Conservation (phyloP, 2,888 invertebrate genomes). For the Lamproptera curius region DNA sequence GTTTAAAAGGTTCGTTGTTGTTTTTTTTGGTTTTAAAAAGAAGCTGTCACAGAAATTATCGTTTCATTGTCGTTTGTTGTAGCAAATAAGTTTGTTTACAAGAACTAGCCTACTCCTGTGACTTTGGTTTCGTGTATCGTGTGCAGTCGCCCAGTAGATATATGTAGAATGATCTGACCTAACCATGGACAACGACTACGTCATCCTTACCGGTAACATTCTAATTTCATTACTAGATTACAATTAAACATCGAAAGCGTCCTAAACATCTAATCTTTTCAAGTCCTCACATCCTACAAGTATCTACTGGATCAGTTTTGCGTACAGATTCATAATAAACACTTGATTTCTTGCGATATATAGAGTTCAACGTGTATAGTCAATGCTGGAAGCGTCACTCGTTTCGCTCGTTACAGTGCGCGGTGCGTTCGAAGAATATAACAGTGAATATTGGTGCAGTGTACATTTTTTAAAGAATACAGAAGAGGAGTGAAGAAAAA, state of each 20-base stretch:
- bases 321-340: slow-evolving; percentile 22
- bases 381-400: too few species aligned
- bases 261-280: slow-evolving; percentile 29
- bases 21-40: too few species aligned
- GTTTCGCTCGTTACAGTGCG: too few species aligned
- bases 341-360: too few species aligned
- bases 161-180: slow-evolving; percentile 28
- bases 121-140: slow-evolving; percentile 29
- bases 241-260: slow-evolving; percentile 38
- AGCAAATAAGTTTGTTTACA: slow-evolving; percentile 6
- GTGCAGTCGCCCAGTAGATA: slow-evolving; percentile 28
- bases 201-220: slow-evolving; percentile 27
- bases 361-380: too few species aligned
- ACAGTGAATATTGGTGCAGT: slow-evolving; percentile 36
- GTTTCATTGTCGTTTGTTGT: too few species aligned
- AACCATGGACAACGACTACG: slow-evolving; percentile 32
- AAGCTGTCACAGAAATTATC: too few species aligned
- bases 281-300: slow-evolving; percentile 30
- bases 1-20: slow-evolving; percentile 54
- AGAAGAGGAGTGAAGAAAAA: slow-evolving; percentile 4
- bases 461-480: slow-evolving; percentile 18
- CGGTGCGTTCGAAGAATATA: slow-evolving; percentile 11
- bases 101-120: slow-evolving; percentile 28
- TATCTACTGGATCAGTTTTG: slow-evolving; percentile 19
- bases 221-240: slow-evolving; percentile 32